Base-by-base conservation (phyloP, 1,140 invertebrate genomes). In the Lepidurus couesii region DNA sequence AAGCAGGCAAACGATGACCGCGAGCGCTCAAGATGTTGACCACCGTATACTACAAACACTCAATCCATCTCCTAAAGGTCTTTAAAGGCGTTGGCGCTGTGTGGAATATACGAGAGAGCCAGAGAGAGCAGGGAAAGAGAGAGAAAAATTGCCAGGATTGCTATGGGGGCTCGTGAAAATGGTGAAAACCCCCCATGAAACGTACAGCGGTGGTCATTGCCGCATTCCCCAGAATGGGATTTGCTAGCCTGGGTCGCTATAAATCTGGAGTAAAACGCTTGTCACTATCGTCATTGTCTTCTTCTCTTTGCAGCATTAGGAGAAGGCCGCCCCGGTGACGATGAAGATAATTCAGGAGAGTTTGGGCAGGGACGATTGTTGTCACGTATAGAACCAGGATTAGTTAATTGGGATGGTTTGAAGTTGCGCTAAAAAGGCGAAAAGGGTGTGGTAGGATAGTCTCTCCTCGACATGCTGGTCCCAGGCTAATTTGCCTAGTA, bases 401-500 rank as follows among this genome's bases (percentile, higher is more conserved):
- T 65, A 65, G 53, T 65, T 65, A 65, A 65, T 65, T 65, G 53
- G 53, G 53, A 65, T 65, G 53, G 53, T 65, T 65, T 65, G 53
- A 65, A 16, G 8, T 65, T 65, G 53, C 6, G 53, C 53, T 13
- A 13, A n/a, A 65, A 65, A 65, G 21, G 53, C 16, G 16, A 16
- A 65, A 65, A 65, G 53, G 53, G 53, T 65, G 53, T 65, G 53
- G 53, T 65, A 21, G 53, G 34, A 34, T 34, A 34, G 34, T 34
- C 8, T 47, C 45, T 65, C 16, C 4, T 65, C 53, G 53, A 65
- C 53, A 65, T 65, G 53, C 53, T 21, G 53, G 8, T n/a, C 53
- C 16, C 53, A 16, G 53, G 53, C 53, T 65, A 65, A 65, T 65
- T 65, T 65, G 53, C 53, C 53, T 65, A 65, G 53, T 65, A 65